Percentiles rank a stretch among this genome's conserved stretches.
Evolutionary conservation across 2,888 invertebrate species (phyloP).

Genomic region (Pocota personata): DNA sequence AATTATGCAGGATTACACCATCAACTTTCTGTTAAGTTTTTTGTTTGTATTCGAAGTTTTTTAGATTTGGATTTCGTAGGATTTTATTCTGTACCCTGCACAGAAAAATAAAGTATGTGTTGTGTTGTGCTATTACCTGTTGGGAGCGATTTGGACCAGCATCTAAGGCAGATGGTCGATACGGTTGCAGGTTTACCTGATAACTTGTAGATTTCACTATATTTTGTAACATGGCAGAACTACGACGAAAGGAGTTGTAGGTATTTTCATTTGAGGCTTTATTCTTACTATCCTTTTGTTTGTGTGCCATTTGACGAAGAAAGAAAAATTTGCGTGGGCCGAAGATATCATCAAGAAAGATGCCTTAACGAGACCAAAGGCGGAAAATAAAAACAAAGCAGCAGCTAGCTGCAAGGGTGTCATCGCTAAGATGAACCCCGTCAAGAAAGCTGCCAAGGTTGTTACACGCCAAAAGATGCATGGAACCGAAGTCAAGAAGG

Average conservation of each 20-base stretch:
- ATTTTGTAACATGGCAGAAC: conserved; percentile 30
- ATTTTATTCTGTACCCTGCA: conserved; percentile 75
- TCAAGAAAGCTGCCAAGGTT: too few relatives aligned
- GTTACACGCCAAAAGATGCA: too few relatives aligned
- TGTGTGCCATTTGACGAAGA: conserved; percentile 80
- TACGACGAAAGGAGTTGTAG: conserved; percentile 77
- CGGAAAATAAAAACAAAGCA: too few relatives aligned
- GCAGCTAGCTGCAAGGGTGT: too few relatives aligned
- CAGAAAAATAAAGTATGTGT: conserved; percentile 79
- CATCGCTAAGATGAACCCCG: too few relatives aligned
- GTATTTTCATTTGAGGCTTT: conserved; percentile 18
- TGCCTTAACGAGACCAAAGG: too few relatives aligned
- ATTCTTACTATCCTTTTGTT: conserved; percentile 75
- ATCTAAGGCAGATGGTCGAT: conserved; percentile 76
- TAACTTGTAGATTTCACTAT: conserved; percentile 62
- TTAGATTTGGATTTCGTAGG: conserved; percentile 10
- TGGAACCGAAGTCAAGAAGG: too few relatives aligned
- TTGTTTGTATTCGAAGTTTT: conserved; percentile 45
- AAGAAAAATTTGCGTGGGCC: too few relatives aligned
- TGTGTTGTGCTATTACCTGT: conserved; percentile 77
- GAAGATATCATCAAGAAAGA: too few relatives aligned
- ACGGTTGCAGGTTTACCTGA: conserved; percentile 46
- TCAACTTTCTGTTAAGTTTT: conserved; percentile 54
- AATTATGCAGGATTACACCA: conserved; percentile 19
- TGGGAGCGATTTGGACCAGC: conserved; percentile 42